Evolutionary conservation across 2,888 invertebrate species (phyloP).

Genomic region (Achlya flavicornis): DNA sequence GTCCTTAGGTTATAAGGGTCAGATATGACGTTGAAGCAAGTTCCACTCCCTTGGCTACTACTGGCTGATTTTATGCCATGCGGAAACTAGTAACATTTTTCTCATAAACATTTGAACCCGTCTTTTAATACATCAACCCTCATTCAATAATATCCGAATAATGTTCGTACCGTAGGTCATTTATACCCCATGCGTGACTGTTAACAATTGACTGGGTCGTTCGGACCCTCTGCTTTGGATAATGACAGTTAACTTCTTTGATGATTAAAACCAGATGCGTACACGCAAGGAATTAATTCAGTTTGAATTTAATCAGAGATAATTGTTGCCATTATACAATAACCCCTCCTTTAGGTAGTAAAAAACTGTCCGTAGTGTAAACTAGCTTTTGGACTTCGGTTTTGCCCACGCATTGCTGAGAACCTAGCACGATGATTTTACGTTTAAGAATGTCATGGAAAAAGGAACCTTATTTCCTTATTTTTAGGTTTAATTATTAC

Average conservation of each 20-base stretch:
- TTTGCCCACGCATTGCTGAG: too few relatives aligned
- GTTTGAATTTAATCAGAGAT: conserved; percentile 2
- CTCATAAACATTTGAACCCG: neutral
- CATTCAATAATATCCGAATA: conserved; percentile 31
- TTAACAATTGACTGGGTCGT: conserved; percentile 15
- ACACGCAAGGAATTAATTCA: conserved; percentile 3
- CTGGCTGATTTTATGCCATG: too few relatives aligned
- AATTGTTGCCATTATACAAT: conserved; percentile 1
- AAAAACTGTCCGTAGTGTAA: neutral
- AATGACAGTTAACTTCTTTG: conserved; percentile 11
- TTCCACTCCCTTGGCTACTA: too few relatives aligned
- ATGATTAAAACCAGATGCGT: conserved; percentile 13
- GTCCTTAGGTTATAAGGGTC: too few relatives aligned
- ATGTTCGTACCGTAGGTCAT: conserved; percentile 23
- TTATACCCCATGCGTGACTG: conserved; percentile 28
- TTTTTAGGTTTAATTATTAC: too few relatives aligned
- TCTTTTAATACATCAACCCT: conserved; percentile 22
- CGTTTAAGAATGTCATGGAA: too few relatives aligned
- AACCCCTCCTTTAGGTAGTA: neutral
- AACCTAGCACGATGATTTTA: too few relatives aligned
- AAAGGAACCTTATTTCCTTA: too few relatives aligned
- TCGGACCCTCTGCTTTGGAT: conserved; percentile 9
- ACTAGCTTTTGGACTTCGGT: too few relatives aligned
- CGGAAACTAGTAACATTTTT: too few relatives aligned
- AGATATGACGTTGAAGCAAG: too few relatives aligned